Evolutionary conservation across 2,888 invertebrate species (phyloP), one percentile per base, ranked within the genome.

Genomic region (Antitype chi): DNA sequence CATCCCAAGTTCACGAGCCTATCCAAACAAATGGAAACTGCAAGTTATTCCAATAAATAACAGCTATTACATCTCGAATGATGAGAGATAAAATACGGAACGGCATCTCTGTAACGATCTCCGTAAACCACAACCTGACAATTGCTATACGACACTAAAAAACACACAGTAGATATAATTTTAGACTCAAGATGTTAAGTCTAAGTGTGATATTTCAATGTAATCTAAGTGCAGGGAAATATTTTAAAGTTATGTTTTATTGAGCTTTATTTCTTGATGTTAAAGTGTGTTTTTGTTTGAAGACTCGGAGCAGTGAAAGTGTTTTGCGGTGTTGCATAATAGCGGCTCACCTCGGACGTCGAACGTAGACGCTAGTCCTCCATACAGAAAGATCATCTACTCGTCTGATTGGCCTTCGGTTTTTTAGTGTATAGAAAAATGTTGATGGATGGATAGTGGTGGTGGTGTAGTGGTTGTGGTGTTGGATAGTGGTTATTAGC

Each of bases 281-380:
- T 91, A 94, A 86, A 84, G 94, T 89, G 53, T 67, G 85, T 83
- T 91, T 91, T 93, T 77, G 86, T 64, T 87, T 91, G 87, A 75
- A 68, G 53, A 78, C 83, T 86, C 88, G 88, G 90, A 90, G 85
- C 89, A 95, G 96, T 95, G 96, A 96, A 96, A 96, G 96, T 95
- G 91, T 88, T 90, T 87, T 91, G 92, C 88, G 89, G 87, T 87
- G 78, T 96, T 96, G 93, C 94, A 93, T 94, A 95, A 96, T 86
- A 89, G 88, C 75, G 85, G 93, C 89, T 94, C 90, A 92, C 94
- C 94, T 94, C 94, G 92, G 89, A 90, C 91, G 89, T 88, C 87
- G 89, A 91, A 90, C 88, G 83, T 82, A 85, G 87, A 87, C 84
- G 74, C 82, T 91, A 90, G 87, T 88, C 89, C 32, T 55, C 89